Base-by-base conservation (phyloP, 2,888 invertebrate species). In the Rhagophthalmus giganteus region DNA sequence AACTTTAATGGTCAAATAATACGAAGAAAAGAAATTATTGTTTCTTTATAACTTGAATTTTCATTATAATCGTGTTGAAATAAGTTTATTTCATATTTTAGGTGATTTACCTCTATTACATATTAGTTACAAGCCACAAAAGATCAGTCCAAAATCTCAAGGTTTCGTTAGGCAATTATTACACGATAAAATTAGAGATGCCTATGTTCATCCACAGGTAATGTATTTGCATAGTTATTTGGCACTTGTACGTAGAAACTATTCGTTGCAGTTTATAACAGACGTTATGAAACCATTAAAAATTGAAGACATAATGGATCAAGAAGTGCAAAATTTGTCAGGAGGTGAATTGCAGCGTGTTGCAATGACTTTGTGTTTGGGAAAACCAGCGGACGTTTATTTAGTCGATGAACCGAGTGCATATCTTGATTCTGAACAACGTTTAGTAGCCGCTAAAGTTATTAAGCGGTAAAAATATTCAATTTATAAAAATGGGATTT, bases 111-210 rank as follows among this genome's bases (percentile, higher is more conserved):
- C 98, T 0, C 87, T 90, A 65, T 78, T 99, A 59, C 93, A 97
- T 75, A 96, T 99, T 72, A 98, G 97, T 75, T 99, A 99, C 81
- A 99, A 99, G 76, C 99, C 99, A 31, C 99, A 99, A 80, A 99
- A 98, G 77, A 99, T 99, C 74, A 96, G 96, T 61, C 99, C 99
- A 2, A 98, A 95, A 77, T 93, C 92, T 46, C 90, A 92, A 70
- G 94, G 95, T 30, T 83, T 90, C 53, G 99, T 99, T 2, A 83
- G 95, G 33, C 89, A 90, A 69, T 78, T 99, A 68, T 78, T 99
- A 54, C 95, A 97, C 68, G 96, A 98, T 49, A 96, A 96, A 75
- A 97, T 99, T 66, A 83, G 96, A 54, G 98, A 98, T 78, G 94
- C 98, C 10, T 98, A 97, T 71, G 82, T 94, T 59, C 98, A 99